Evolutionary conservation across 2,797 vertebrate genomes (phyloP).

Genomic region (Rhinella marina): DNA sequence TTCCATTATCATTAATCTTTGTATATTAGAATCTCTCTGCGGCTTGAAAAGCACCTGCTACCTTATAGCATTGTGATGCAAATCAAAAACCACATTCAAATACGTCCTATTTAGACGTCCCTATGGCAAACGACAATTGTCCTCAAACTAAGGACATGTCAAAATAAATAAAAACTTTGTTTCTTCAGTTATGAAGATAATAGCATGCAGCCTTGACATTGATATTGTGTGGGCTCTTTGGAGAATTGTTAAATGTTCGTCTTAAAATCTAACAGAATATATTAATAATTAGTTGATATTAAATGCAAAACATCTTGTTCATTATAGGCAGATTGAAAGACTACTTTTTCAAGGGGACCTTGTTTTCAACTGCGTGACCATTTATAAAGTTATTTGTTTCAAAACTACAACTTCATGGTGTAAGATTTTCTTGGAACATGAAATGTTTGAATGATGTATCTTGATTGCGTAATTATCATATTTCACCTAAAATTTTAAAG

Average conservation of each 20-base stretch:
- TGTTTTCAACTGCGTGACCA: not conserved
- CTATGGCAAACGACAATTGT: constrained; percentile 33
- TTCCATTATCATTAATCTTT: constrained; percentile 56
- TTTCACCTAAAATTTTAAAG: no score
- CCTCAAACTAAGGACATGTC: constrained; percentile 45
- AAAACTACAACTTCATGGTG: not conserved
- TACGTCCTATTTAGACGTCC: constrained; percentile 5
- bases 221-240: not conserved
- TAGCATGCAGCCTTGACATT: constrained; percentile 25
- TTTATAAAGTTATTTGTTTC: not conserved
- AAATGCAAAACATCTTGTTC: not conserved
- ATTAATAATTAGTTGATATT: not conserved
- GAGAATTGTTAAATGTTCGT: not conserved
- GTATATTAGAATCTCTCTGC: constrained; percentile 40
- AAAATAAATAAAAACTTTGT: constrained; percentile 36
- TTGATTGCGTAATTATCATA: no score
- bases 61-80: constrained; percentile 22
- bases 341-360: not conserved
- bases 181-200: constrained; percentile 20
- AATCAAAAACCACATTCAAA: constrained; percentile 44
- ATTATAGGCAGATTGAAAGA: not conserved
- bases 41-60: constrained; percentile 51
- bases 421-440: not conserved
- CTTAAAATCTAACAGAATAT: constrained; percentile 26
- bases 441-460: no score